Percentiles rank a stretch among this genome's conserved stretches.
These are phyloP conservation scores for Platichthys flesus DNA, from an alignment of 2,113 vertebrate species.

Conservation along the genomic window DNA sequence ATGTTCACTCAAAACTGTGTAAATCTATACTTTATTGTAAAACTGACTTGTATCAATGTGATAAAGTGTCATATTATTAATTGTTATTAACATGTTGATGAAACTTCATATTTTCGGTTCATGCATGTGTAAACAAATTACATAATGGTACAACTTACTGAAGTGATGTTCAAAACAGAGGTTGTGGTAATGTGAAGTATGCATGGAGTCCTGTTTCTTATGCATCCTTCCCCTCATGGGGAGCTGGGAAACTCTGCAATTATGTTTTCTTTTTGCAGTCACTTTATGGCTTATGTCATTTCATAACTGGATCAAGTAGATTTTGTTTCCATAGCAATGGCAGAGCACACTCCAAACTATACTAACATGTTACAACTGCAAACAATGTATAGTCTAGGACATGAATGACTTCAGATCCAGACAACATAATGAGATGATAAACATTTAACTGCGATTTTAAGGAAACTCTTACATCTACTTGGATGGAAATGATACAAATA, in stretches of 20 bases:
- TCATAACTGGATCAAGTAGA: conserved; percentile 59
- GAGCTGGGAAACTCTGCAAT: conserved; percentile 48
- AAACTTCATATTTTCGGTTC: not conserved
- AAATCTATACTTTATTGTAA: not conserved
- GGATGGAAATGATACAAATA: not conserved
- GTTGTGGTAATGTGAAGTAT: conserved; percentile 7
- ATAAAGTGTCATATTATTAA: not conserved
- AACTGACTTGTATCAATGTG: not conserved
- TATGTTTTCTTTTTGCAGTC: conserved; percentile 30
- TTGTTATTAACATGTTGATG: no score
- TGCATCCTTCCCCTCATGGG: conserved; percentile 19
- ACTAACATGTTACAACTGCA: conserved; percentile 11
- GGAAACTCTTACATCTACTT: not conserved
- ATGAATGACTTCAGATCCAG: not conserved
- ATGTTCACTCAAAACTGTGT: not conserved
- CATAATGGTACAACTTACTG: not conserved
- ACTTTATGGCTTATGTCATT: conserved; percentile 54
- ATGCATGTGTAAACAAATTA: not conserved
- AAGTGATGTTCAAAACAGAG: not conserved
- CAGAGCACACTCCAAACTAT: conserved; percentile 31
- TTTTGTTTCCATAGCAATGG: conserved; percentile 55
- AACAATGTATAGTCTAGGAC: no score
- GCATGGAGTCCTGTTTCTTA: conserved; percentile 1
- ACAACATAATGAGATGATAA: not conserved
- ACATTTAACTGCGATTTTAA: conserved; percentile 2